These are phyloP conservation scores for Babyrousa celebensis DNA, from an alignment of 2,797 vertebrate genomes.

Conservation along the genomic window DNA sequence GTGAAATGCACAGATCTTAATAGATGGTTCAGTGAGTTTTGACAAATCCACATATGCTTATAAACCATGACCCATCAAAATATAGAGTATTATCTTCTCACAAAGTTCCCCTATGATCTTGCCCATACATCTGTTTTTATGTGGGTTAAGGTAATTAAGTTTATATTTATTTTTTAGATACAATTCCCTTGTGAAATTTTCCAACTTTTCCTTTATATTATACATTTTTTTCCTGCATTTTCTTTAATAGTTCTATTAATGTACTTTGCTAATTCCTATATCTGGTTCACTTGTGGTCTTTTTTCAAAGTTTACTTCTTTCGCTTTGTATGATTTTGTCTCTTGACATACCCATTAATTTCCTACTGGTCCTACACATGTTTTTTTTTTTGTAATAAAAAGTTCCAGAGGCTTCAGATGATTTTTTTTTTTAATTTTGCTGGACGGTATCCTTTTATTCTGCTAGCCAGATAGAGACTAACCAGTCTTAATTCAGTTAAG, in stretches of 20 bases:
- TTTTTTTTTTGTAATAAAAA: not conserved
- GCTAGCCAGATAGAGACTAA: not conserved
- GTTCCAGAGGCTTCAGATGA: not conserved
- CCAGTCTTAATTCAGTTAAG: not conserved
- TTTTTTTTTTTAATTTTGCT: not conserved
- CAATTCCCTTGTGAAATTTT: not conserved
- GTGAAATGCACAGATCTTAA: not conserved
- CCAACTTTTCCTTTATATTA: not conserved
- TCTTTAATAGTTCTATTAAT: not conserved
- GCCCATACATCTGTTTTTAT: not conserved
- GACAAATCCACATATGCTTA: not conserved
- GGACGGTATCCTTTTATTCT: not conserved
- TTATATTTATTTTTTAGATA: not conserved
- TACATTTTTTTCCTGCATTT: not conserved
- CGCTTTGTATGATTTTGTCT: not conserved
- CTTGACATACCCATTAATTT: not conserved
- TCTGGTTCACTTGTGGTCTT: not conserved
- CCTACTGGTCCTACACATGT: not conserved
- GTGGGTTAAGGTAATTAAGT: not conserved
- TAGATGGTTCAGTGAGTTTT: not conserved
- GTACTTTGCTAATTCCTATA: not conserved
- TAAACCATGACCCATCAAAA: not conserved
- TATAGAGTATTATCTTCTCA: not conserved
- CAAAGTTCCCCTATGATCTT: not conserved
- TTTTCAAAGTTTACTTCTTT: not conserved